Evolutionary conservation across 2,888 invertebrate species (phyloP), one percentile per base, ranked within the genome.

Genomic region (Himalopsyche tibetana): DNA sequence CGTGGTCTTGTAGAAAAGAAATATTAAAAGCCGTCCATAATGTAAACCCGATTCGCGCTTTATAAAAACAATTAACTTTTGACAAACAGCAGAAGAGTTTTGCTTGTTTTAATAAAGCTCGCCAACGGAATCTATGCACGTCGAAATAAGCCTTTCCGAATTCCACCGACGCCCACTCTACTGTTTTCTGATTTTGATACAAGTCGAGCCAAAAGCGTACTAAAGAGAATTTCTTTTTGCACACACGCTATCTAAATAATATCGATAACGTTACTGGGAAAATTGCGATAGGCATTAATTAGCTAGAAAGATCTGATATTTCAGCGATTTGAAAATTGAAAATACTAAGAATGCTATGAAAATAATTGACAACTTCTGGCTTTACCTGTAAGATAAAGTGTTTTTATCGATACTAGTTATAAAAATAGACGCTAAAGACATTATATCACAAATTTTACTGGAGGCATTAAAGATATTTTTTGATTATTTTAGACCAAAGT

Each of bases 11-110:
- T 19, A 63, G 63, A 28, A 63, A 19, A 63, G 63, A 63, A 28
- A 63, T 63, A 63, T 63, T 63, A 19, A 28, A 63, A 28, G 8
- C 63, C 19, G 63, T 63, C 5, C 63, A 19, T 19, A 19, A 63
- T 63, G 63, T 63, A 63, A 63, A 63, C 63, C 28, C 63, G 63
- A 63, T 63, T 63, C 63, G 63, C 42, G 74, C 74, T 86, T 84
- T 82, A 42, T 56, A 87, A 86, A 88, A 51, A 51, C 88, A 88
- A 88, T 87, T 87, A 85, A 84, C 82, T 74, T 82, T 87, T 88
- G 88, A 88, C 88, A 88, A 88, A 88, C 86, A 88, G 82, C 88
- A 88, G 88, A 88, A 88, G 88, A 83, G 83, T 79, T 55, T 63
- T 63, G 79, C 45, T 55, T 51, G 55, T 42, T 79, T 45, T 51